Conservation (phyloP, 2,113 vertebrate species). For the Isurus oxyrinchus region DNA sequence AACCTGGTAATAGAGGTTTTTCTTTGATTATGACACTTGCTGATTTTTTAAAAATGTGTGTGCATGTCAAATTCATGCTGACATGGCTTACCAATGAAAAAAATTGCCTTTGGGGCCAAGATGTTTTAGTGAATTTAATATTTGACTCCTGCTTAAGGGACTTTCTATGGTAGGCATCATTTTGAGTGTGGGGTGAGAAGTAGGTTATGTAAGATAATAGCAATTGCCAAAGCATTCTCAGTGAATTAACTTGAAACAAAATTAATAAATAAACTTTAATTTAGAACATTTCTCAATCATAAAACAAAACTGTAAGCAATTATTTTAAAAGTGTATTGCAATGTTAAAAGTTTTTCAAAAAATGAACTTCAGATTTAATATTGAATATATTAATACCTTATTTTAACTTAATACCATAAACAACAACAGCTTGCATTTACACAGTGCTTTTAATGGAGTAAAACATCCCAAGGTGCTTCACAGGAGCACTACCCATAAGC, state of each 20-base stretch:
- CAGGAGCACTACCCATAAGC: neutral
- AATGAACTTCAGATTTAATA: neutral
- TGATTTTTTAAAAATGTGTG: neutral
- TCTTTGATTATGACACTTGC: neutral
- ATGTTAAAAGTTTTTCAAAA: neutral
- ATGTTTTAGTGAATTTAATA: neutral
- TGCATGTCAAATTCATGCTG: neutral
- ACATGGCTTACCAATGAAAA: neutral
- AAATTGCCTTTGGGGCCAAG: neutral
- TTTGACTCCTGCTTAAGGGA: neutral
- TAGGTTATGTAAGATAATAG: neutral
- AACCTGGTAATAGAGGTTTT: neutral
- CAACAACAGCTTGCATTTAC: neutral
- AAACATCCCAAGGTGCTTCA: neutral
- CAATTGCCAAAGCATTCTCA: neutral
- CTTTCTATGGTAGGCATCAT: neutral
- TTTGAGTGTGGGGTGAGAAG: neutral
- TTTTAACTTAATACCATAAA: neutral
- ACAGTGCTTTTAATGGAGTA: neutral
- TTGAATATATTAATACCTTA: neutral
- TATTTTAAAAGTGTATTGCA: neutral
- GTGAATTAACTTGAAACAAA: conserved; percentile 5
- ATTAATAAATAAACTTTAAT: conserved; percentile 8
- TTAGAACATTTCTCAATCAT: neutral
- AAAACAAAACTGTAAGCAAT: neutral